Base-by-base conservation (phyloP, 2,888 invertebrate genomes). In the Cyclophora punctaria region DNA sequence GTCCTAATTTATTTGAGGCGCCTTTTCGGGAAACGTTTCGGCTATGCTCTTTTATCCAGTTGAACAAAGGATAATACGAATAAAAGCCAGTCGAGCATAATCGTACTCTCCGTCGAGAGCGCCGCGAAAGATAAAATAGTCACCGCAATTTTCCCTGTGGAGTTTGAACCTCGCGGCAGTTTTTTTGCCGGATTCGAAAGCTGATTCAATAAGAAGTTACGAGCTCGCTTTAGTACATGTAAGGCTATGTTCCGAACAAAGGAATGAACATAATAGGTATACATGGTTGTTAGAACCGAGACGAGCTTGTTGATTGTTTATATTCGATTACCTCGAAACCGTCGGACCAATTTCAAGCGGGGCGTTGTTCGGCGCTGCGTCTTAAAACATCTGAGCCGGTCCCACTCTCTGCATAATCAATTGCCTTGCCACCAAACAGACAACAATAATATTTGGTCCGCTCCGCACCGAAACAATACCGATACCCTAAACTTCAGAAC, bases 11-110 rank as follows among this genome's bases (percentile, higher is more conserved):
- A 80, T 81, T 76, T 78, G 73, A 75, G 71, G 62, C 74, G 75
- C 74, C 71, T 77, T 77, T 80, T 77, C 64, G 71, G 70, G 73
- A 80, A 80, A 71, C 75, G 75, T 73, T 80, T 77, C 71, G 67
- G 67, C 75, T 73, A 70, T 75, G 75, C 74, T 78, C 75, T 74
- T 78, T 78, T 76, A 82, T 80, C 76, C 78, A 74, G 75, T 79
- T 71, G 78, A 80, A 78, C 80, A 80, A 80, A 81, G 80, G 80
- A 80, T 78, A 80, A 80, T 80, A 78, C 77, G 79, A 80, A 80
- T 80, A 76, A 79, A 80, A 78, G 75, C 75, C 79, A 80, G 80
- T 77, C 73, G 71, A 78, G 79, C 78, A 80, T 80, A 80, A 80
- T 78, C 80, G 78, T 75, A 75, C 75, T 75, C 70, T 69, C 67